Percentiles rank a stretch among this genome's conserved stretches.
phyloP scores from a whole-genome alignment of 2,888 invertebrate species.

The Schizotus pectinicornis region DNA sequence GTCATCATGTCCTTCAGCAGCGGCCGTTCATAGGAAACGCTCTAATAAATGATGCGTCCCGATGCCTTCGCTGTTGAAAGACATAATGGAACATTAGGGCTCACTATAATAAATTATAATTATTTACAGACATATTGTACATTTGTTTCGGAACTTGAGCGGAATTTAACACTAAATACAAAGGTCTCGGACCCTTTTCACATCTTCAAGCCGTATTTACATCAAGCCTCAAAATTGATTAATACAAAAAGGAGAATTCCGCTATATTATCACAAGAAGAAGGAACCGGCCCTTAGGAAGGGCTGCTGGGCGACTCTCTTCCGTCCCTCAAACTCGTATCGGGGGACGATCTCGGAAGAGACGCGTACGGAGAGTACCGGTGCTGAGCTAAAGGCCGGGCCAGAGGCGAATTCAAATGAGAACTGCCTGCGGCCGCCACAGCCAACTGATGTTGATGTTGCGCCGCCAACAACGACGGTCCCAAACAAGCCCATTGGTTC shows the following conservation, averaged over 20 bases:
- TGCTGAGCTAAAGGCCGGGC: slow-evolving; percentile 64
- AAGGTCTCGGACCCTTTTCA: background rate
- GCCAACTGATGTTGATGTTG: slow-evolving; percentile 70
- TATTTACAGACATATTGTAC: slow-evolving; percentile 50
- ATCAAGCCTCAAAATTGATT: background rate
- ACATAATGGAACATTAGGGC: slow-evolving; percentile 49
- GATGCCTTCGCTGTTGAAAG: slow-evolving; percentile 48
- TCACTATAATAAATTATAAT: slow-evolving; percentile 53
- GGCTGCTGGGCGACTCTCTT: slow-evolving; percentile 56
- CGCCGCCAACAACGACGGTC: slow-evolving; percentile 65
- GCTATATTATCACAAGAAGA: slow-evolving; percentile 23
- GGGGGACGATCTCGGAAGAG: slow-evolving; percentile 64
- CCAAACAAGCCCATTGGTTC: slow-evolving; percentile 76
- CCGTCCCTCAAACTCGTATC: slow-evolving; percentile 65
- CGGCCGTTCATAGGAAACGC: slow-evolving; percentile 40
- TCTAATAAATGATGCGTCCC: slow-evolving; percentile 47
- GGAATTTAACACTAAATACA: slow-evolving; percentile 22
- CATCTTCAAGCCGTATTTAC: slow-evolving; percentile 1
- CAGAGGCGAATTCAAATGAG: slow-evolving; percentile 62
- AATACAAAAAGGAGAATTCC: background rate
- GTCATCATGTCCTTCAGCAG: slow-evolving; percentile 50
- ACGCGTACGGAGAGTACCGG: slow-evolving; percentile 66
- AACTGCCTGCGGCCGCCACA: slow-evolving; percentile 60
- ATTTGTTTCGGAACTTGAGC: slow-evolving; percentile 39
- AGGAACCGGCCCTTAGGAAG: slow-evolving; percentile 43